Conservation (phyloP, 1,140 invertebrate species). For the Polypedilum vanderplanki region DNA sequence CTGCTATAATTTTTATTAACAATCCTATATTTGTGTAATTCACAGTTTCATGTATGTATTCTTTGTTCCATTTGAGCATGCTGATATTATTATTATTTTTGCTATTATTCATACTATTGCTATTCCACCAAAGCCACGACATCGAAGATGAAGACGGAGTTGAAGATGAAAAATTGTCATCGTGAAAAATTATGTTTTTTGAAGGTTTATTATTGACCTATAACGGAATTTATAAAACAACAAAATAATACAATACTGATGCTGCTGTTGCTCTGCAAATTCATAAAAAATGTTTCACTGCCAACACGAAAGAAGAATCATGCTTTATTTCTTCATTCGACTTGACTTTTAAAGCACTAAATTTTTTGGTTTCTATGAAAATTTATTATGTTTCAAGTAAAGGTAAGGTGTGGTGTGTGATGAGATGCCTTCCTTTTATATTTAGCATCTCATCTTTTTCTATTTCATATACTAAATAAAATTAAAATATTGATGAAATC, state of each 20-base stretch:
- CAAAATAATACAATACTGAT: background rate
- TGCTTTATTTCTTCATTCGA: slow-evolving; percentile 11
- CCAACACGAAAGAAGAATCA: slow-evolving; percentile 3
- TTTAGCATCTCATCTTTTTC: background rate
- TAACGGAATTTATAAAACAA: background rate
- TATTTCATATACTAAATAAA: background rate
- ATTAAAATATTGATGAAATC: slow-evolving; percentile 22
- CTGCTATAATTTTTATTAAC: background rate
- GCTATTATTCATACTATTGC: background rate
- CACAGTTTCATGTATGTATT: background rate
- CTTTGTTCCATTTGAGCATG: background rate
- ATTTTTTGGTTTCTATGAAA: background rate
- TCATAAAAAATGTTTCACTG: background rate
- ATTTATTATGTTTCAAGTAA: background rate
- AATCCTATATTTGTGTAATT: background rate
- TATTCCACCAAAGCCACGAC: background rate
- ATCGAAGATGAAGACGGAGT: background rate
- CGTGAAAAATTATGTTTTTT: slow-evolving; percentile 21
- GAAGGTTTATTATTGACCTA: slow-evolving; percentile 24
- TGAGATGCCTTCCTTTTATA: background rate
- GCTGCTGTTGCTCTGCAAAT: background rate
- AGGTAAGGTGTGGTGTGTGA: background rate
- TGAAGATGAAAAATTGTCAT: background rate
- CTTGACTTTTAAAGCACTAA: slow-evolving; percentile 17
- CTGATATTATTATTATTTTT: background rate